Percentiles rank a stretch among this genome's conserved stretches.
Conservation (phyloP, 2,113 vertebrate genomes). For the Nyctereutes procyonoides region DNA sequence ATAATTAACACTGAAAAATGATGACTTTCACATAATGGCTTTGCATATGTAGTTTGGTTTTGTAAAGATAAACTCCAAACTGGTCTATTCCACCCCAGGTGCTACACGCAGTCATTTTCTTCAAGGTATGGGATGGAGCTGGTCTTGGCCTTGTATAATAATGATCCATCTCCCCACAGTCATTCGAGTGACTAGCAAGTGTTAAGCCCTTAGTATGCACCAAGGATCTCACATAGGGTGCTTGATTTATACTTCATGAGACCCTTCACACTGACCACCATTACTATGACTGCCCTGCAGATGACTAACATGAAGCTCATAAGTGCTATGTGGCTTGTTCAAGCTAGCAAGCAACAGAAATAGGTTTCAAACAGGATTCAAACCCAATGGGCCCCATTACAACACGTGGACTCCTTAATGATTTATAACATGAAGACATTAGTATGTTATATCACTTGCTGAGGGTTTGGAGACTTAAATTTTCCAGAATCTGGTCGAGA, state of each 20-base stretch:
- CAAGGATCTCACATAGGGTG: background rate
- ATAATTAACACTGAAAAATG: background rate
- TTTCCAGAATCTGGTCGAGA: conserved; percentile 31
- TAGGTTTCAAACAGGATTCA: background rate
- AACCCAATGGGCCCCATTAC: background rate
- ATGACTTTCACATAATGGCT: background rate
- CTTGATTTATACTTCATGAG: background rate
- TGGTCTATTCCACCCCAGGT: background rate
- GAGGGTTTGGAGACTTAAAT: background rate
- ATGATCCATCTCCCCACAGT: background rate
- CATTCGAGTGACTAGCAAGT: background rate
- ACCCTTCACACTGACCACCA: background rate
- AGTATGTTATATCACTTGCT: background rate
- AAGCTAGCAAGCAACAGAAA: conserved; percentile 3
- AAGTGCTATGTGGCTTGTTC: background rate
- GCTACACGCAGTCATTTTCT: background rate
- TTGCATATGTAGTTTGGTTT: background rate
- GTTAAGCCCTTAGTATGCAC: background rate
- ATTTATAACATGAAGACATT: background rate
- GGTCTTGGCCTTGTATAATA: background rate
- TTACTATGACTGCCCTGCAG: background rate
- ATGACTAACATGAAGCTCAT: background rate
- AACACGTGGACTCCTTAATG: background rate
- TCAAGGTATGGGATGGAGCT: background rate
- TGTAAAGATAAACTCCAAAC: conserved; percentile 1